Conservation (phyloP, 2,797 vertebrate species). For the Amazona ochrocephala region DNA sequence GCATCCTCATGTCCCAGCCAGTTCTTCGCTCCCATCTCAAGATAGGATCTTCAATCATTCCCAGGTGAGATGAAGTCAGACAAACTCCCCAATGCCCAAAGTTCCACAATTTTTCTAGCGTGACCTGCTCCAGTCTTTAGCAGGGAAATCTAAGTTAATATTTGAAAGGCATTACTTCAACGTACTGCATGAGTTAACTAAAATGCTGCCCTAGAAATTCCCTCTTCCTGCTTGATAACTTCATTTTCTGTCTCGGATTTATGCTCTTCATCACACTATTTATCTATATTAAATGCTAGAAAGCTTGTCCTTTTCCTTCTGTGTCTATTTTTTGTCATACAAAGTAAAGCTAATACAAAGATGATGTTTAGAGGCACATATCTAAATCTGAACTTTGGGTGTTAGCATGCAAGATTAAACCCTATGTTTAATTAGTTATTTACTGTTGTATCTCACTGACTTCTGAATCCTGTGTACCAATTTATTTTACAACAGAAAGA, state of each 20-base stretch:
- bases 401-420: background rate
- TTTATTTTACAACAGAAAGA: background rate
- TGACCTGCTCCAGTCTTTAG: background rate
- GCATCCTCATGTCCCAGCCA: background rate
- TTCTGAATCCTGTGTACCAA: background rate
- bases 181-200: background rate
- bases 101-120: background rate
- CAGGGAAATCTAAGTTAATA: background rate
- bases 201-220: background rate
- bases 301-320: background rate
- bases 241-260: background rate
- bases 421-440: background rate
- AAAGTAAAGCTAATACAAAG: background rate
- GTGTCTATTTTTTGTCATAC: background rate
- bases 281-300: background rate
- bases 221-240: background rate
- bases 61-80: background rate
- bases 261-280: background rate
- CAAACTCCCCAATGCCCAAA: background rate
- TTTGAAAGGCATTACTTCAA: background rate
- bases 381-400: background rate
- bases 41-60: background rate
- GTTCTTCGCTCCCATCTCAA: background rate
- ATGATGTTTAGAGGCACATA: background rate
- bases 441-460: background rate